Percentiles rank a stretch among this genome's conserved stretches.
Evolutionary conservation across 2,113 vertebrate genomes (phyloP).

Genomic region (Dasyornis broadbenti): DNA sequence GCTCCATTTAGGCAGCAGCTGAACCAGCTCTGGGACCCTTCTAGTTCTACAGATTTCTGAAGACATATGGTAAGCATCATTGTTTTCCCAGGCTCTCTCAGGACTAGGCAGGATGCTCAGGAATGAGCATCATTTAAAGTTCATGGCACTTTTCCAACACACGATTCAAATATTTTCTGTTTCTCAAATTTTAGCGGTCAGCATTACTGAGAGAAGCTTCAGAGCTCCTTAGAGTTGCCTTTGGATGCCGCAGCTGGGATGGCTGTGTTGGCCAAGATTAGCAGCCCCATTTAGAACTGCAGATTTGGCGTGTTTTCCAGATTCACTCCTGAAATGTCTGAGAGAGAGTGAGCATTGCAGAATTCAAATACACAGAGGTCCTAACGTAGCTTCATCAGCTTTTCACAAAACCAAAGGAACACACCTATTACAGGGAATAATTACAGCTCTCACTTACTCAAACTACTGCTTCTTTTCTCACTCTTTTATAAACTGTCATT

Average conservation of each 20-base stretch:
- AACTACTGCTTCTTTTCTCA: not conserved
- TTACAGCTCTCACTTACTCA: not conserved
- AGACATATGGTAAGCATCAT: not conserved
- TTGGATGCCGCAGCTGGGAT: not conserved
- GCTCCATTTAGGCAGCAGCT: not conserved
- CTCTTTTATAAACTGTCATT: not conserved
- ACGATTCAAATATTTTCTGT: not conserved
- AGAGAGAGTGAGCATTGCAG: not conserved
- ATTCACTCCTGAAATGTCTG: not conserved
- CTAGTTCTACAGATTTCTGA: not conserved
- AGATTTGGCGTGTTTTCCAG: not conserved
- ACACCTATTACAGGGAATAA: not conserved
- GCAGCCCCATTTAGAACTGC: not conserved
- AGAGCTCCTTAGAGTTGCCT: not conserved
- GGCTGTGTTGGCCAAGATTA: not conserved
- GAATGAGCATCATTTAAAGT: not conserved
- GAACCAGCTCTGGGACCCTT: not conserved
- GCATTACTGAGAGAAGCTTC: not conserved
- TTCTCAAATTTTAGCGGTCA: rapidly evolving
- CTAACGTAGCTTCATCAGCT: not conserved
- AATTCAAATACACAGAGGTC: not conserved
- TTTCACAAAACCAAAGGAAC: not conserved
- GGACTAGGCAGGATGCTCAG: not conserved
- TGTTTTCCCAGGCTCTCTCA: not conserved
- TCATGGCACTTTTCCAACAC: not conserved